phyloP scores from a whole-genome alignment of 2,888 invertebrate species.

The Doris montereyensis region DNA sequence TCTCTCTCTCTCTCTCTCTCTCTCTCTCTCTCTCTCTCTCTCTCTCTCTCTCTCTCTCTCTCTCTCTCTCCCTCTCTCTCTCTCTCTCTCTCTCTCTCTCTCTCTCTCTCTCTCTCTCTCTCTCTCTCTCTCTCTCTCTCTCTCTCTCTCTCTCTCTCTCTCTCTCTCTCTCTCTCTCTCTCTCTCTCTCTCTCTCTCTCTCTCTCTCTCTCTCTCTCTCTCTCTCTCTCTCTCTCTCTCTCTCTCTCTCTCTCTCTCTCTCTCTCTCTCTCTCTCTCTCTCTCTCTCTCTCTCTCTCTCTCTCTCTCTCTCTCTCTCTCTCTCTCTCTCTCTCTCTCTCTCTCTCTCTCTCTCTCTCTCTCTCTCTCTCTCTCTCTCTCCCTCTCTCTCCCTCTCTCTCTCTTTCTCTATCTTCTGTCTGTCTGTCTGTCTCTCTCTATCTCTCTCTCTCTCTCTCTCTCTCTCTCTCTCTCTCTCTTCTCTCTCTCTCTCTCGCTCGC shows the following conservation, averaged over 20 bases:
- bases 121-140: not conserved
- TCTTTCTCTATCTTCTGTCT: not conserved
- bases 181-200: not conserved
- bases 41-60: constrained; percentile 20
- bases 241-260: not conserved
- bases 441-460: not conserved
- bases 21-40: constrained; percentile 13
- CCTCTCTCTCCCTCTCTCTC: not conserved
- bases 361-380: not conserved
- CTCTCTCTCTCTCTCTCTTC: not conserved
- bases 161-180: not conserved
- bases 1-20: no score
- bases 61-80: constrained; percentile 23
- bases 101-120: constrained; percentile 18
- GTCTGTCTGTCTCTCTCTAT: not conserved
- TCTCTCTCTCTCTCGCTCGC: not conserved
- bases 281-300: no score
- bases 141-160: not conserved
- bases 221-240: not conserved
- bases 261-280: no score
- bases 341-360: not conserved
- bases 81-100: constrained; percentile 30
- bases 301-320: not conserved
- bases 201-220: not conserved
- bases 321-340: not conserved